Evolutionary conservation across 53 echinoderm and acorn worm species (phyloP), one percentile per base, ranked within the genome.

Genomic region (Arbacia lixula): DNA sequence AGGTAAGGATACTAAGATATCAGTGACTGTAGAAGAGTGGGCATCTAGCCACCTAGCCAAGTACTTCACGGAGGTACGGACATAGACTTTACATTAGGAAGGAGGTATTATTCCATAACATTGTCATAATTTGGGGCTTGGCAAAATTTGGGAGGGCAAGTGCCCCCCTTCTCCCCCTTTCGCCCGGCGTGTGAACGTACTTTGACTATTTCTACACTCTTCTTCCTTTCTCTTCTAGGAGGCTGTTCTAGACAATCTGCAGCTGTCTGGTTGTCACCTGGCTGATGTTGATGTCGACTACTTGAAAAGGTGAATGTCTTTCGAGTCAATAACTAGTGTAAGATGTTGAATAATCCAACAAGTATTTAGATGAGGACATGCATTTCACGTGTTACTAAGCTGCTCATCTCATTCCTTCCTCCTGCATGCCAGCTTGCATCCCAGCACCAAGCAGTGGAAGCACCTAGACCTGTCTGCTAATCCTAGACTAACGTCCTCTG

Each of bases 381-480:
- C 11, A 43, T 6, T 73, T 3, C 73, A 41, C 26, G 12, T 2
- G n/a, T 6, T 41, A 42, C 37, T 17, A 21, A 2, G 63, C 29
- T 29, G 16, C 12, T 46, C 17, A 12, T 24, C 28, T 55, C 16
- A 27, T 16, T 17, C 12, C 19, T 37, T 66, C 56, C 66, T 17
- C 2, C 66, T 20, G n/a, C 37, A 19, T 21, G 22, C 6, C 63
- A 91, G 93, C 56, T 92, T 92, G 50, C 68, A 95, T 22, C 88
- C 94, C 41, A 39, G 42, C 58, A 63, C 85, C 14, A 90, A 78
- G 16, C 62, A 72, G 36, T 89, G 95, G 63, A 84, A 90, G 33
- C 53, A 85, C 53, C 85, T 98, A 11, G 71, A 90, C 36, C 73
- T 98, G 6, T 94, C 94, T 1, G 80, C 84, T 52, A 98, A 98